A percentile compares a stretch with the other conserved stretches of the same genome.
phyloP scores from a whole-genome alignment of 2,888 invertebrate genomes.

The Frankliniella intonsa region DNA sequence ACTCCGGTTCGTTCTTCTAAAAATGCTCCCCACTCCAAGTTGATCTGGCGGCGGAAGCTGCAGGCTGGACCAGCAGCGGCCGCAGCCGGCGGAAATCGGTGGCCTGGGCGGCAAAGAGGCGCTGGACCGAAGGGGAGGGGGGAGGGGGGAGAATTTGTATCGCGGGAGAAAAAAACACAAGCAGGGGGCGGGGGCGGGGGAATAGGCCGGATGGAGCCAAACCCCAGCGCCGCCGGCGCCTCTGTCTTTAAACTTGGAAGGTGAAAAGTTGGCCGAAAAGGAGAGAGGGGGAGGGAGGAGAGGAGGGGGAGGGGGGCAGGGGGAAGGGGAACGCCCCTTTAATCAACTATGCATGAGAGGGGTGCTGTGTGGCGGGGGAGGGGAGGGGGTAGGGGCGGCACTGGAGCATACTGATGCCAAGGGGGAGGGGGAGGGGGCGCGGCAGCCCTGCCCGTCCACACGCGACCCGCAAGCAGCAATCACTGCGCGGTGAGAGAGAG shows the following conservation, averaged over 20 bases:
- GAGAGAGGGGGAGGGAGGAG: background rate
- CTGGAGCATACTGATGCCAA: constrained; percentile 8
- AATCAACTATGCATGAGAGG: constrained; percentile 25
- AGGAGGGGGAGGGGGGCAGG: background rate
- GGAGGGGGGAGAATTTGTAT: background rate
- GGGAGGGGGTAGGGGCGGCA: background rate
- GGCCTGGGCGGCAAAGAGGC: background rate
- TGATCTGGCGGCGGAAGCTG: background rate
- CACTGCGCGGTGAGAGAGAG: no score
- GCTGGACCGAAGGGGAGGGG: background rate
- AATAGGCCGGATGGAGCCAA: background rate
- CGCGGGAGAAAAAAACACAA: background rate
- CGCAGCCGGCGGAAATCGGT: background rate
- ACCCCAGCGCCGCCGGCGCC: background rate
- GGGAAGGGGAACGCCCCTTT: background rate
- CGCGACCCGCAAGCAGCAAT: no score
- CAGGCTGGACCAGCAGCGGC: background rate
- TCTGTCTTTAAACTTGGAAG: constrained; percentile 20
- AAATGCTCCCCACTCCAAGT: no score
- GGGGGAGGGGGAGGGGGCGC: no score
- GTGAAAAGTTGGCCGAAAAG: constrained; percentile 2
- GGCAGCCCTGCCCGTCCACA: no score
- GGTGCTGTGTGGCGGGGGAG: background rate
- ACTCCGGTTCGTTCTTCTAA: no score
- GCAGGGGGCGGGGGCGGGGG: background rate